phyloP scores from a whole-genome alignment of 2,888 invertebrate species.

The Choristoneura rosaceana region DNA sequence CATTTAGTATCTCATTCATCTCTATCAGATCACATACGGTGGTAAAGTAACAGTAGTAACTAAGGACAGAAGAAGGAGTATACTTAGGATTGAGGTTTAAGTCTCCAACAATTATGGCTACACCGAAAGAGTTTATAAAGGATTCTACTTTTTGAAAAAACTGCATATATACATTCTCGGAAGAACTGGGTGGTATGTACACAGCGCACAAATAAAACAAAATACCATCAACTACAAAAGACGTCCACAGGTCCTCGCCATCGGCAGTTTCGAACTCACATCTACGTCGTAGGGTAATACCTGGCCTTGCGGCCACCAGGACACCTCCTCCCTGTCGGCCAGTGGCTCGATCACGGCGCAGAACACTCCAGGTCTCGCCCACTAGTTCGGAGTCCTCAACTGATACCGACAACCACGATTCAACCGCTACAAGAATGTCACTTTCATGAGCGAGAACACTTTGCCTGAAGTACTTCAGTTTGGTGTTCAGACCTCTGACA shows the following conservation, averaged over 20 bases:
- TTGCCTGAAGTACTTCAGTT: neutral
- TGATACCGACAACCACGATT: too few relatives aligned
- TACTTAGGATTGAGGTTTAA: too few relatives aligned
- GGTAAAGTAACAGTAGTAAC: too few relatives aligned
- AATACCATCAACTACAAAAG: neutral
- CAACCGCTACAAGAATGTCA: neutral
- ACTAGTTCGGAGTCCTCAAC: conserved; percentile 13
- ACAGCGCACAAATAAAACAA: too few relatives aligned
- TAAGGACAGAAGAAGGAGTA: too few relatives aligned
- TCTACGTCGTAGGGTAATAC: neutral
- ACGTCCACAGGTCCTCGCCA: conserved; percentile 7
- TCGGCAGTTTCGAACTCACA: conserved; percentile 2
- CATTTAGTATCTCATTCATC: neutral
- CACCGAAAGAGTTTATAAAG: too few relatives aligned
- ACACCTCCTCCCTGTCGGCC: conserved; percentile 5
- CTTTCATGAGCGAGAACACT: neutral
- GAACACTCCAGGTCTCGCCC: neutral
- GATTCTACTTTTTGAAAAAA: too few relatives aligned
- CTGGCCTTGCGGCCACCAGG: conserved; percentile 1
- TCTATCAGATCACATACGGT: neutral
- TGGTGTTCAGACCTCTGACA: conserved; percentile 1
- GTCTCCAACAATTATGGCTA: too few relatives aligned
- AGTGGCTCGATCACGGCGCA: conserved; percentile 13
- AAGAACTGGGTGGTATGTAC: too few relatives aligned
- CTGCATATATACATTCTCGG: too few relatives aligned